Base-by-base conservation (phyloP, 2,888 invertebrate species). In the Camponotus fellah region DNA sequence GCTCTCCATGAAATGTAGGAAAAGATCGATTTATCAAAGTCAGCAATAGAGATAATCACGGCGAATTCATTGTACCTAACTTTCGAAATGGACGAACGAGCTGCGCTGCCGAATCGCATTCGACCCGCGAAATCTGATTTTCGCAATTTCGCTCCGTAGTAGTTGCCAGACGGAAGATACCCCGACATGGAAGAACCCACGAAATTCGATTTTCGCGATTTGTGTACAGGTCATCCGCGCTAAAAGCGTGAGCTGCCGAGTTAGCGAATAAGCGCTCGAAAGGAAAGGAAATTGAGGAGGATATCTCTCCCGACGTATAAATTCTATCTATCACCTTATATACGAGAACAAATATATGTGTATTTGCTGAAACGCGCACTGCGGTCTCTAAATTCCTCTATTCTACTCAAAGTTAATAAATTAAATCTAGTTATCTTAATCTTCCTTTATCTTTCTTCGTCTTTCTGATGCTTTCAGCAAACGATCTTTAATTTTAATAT, bases 1-100 rank as follows among this genome's bases (percentile, higher is more conserved):
- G 26, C 26, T n/a, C 26, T 32, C 34, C 69, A 62, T 82, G 75
- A 85, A 81, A 68, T 75, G 64, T 68, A 68, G 56, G 65, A 72
- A 88, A 86, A 80, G 87, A 88, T 88, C 87, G 88, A 87, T 89
- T 85, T 85, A 87, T 85, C 87, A 64, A 87, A 90, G 88, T 90
- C 82, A 69, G 72, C 88, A 89, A 87, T 89, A 2, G 84, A 87
- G 88, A 87, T 84, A 90, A 90, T 90, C 89, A 89, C 86, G 75
- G 82, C 69, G 83, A 84, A 90, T 87, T 88, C 86, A 83, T 87
- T 69, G 75, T 85, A 34, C 80, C 62, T 62, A 89, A 88, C 86
- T 86, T 86, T 83, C 69, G 69, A 14, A 21, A 34, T 74, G 82
- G 12, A 40, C 68, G 74, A 49, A 46, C 65, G 62, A 85, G 80